Conservation (phyloP, 2,888 invertebrate species). For the Clepsis dumicolana region DNA sequence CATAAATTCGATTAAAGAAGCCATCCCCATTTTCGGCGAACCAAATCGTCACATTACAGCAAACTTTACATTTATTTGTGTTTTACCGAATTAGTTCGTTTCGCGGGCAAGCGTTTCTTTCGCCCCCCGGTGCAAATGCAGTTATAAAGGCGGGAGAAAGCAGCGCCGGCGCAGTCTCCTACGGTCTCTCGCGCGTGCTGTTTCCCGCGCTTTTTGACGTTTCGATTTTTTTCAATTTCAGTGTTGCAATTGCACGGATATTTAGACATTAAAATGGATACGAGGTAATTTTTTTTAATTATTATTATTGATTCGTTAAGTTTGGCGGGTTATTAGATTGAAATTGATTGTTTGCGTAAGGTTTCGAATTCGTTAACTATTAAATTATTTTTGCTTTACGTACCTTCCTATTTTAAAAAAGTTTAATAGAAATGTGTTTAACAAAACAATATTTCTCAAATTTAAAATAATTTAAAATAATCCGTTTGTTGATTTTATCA, state of each 20-base stretch:
- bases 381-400: neutral
- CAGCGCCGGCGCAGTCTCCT: constrained; percentile 68
- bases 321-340: neutral
- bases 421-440: no score
- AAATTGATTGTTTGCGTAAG: neutral
- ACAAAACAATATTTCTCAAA: no score
- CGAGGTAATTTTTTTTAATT: constrained; percentile 68
- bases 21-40: neutral
- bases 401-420: no score
- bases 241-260: constrained; percentile 67
- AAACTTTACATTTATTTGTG: constrained; percentile 36
- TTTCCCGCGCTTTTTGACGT: constrained; percentile 70
- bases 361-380: neutral
- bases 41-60: neutral
- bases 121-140: constrained; percentile 64
- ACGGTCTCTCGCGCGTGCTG: constrained; percentile 54
- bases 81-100: constrained; percentile 63
- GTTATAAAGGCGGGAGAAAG: constrained; percentile 84
- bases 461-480: no score
- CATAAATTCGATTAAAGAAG: neutral
- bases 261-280: constrained; percentile 59
- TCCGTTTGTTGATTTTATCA: no score
- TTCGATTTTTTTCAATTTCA: constrained; percentile 50
- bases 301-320: constrained; percentile 3
- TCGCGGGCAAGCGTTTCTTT: constrained; percentile 70